A percentile compares a stretch with the other conserved stretches of the same genome.
Conservation (phyloP, 1,140 invertebrate species). For the Drosophila setifemur region DNA sequence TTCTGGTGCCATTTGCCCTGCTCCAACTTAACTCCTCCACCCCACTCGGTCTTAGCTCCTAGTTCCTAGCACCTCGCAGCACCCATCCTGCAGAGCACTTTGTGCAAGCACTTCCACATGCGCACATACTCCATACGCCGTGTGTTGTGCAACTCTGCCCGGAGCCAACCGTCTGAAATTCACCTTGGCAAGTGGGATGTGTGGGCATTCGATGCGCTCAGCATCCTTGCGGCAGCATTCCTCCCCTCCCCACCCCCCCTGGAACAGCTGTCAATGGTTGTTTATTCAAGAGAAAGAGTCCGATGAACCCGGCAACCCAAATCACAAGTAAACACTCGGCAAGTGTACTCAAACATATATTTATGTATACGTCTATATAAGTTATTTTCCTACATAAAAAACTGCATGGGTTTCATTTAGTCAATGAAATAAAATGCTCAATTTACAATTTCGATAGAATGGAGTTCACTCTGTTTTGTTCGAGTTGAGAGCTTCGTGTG, state of each 20-base stretch:
- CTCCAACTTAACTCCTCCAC: background rate
- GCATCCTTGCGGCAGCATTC: background rate
- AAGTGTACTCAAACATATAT: too few species aligned
- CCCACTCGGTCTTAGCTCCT: background rate
- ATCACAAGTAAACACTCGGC: background rate
- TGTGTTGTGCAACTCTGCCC: conserved; percentile 42
- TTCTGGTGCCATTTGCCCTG: conserved; percentile 5
- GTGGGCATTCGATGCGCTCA: background rate
- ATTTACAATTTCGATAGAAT: background rate
- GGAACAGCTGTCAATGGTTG: conserved; percentile 39
- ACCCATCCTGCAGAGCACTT: background rate
- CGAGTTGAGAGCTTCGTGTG: too few species aligned
- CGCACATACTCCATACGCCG: conserved; percentile 8
- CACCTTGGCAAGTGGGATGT: conserved; percentile 30
- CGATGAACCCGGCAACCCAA: conserved; percentile 9
- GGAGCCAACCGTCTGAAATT: conserved; percentile 15
- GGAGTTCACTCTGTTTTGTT: background rate
- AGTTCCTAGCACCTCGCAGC: background rate
- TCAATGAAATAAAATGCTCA: background rate
- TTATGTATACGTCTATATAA: background rate
- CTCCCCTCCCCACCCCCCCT: background rate
- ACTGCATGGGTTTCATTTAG: background rate
- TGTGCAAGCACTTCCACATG: background rate
- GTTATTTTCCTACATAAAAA: background rate
- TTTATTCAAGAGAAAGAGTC: background rate